These are phyloP conservation scores for Laticauda laticaudata DNA, from an alignment of 2,113 vertebrate genomes.

Conservation along the genomic window DNA sequence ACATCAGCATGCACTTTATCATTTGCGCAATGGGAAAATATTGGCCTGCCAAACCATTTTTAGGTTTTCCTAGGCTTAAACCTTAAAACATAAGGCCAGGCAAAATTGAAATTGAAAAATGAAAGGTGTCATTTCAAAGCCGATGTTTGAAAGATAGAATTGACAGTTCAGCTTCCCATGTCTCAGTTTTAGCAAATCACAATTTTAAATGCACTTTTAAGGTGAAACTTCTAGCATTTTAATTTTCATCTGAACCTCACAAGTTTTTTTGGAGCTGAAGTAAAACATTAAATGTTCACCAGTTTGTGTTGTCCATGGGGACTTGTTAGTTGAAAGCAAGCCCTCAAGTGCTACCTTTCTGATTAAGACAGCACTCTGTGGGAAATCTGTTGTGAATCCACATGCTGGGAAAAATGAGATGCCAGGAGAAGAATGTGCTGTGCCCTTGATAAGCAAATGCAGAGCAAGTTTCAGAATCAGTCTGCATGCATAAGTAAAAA, in stretches of 20 bases:
- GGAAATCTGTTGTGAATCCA: constrained; percentile 46
- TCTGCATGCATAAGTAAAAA: constrained; percentile 20
- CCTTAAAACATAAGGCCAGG: not conserved
- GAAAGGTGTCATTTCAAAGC: not conserved
- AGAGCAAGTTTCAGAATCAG: constrained; percentile 25
- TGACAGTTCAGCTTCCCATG: not conserved
- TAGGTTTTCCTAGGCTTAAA: not conserved
- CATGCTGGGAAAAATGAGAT: constrained; percentile 30
- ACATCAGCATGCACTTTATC: not conserved
- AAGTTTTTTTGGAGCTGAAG: constrained; percentile 30
- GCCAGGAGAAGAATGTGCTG: constrained; percentile 34
- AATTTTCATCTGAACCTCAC: not conserved
- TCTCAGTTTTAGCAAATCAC: not conserved
- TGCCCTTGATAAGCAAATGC: constrained; percentile 45
- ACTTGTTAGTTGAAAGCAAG: constrained; percentile 25
- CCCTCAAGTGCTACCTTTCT: constrained; percentile 37
- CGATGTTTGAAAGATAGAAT: not conserved
- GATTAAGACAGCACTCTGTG: constrained; percentile 42
- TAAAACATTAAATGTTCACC: constrained; percentile 41
- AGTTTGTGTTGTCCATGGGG: not conserved
- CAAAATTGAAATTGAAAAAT: not conserved
- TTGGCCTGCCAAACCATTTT: not conserved
- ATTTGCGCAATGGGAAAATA: not conserved
- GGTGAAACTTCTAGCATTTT: constrained; percentile 24
- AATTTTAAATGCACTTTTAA: constrained; percentile 16